phyloP scores from a whole-genome alignment of 2,888 invertebrate species.

The Poecilus cupreus region DNA sequence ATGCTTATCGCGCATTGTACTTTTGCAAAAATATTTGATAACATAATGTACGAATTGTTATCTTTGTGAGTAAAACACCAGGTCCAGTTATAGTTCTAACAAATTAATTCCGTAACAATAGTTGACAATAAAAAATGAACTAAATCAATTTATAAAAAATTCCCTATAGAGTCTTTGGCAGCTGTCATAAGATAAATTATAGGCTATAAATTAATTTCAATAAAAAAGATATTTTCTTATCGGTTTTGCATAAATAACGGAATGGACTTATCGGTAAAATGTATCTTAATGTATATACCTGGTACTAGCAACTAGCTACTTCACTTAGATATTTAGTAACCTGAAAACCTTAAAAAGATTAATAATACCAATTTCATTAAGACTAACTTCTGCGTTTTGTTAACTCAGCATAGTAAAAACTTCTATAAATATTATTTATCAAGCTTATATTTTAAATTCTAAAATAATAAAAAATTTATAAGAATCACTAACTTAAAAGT shows the following conservation, averaged over 20 bases:
- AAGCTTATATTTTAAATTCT: too few species aligned
- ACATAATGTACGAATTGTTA: too few species aligned
- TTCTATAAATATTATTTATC: too few species aligned
- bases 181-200: constrained; percentile 44
- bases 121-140: constrained; percentile 53
- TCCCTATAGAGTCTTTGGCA: constrained; percentile 22
- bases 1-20: too few species aligned
- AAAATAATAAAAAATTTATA: too few species aligned
- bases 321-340: not conserved
- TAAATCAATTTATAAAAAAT: constrained; percentile 50
- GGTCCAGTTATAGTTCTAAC: not conserved
- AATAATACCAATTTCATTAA: too few species aligned
- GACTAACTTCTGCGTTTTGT: too few species aligned
- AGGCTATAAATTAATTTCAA: constrained; percentile 44
- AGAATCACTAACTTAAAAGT: too few species aligned
- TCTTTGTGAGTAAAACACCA: too few species aligned
- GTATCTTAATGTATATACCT: constrained; percentile 30
- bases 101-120: constrained; percentile 30
- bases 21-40: too few species aligned
- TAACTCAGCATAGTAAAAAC: too few species aligned
- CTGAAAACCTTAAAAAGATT: too few species aligned
- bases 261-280: not conserved
- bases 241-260: constrained; percentile 42
- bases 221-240: constrained; percentile 30
- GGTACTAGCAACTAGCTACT: not conserved